Evolutionary conservation across 1,140 invertebrate genomes (phyloP), one percentile per base, ranked within the genome.

Genomic region (Stenopsyche tienmushanensis): DNA sequence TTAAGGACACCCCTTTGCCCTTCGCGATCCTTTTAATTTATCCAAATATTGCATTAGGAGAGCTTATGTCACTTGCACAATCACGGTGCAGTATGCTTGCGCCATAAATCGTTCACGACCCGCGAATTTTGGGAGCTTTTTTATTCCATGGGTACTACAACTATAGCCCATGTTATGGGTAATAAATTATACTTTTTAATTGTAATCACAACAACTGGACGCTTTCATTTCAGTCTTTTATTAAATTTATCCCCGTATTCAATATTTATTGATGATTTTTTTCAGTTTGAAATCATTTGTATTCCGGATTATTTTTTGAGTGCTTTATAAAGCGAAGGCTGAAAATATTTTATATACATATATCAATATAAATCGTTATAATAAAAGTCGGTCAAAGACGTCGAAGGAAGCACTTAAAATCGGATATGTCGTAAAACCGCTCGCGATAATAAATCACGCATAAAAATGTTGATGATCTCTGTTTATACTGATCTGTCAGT

Each of bases 21-120:
- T 41, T 63, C 21, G 47, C 53, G 52, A 65, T 62, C 55, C 65
- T 66, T 64, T 70, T 70, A 70, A 70, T 70, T 70, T 66, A 66
- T 70, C 68, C 68, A 70, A 70, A 70, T 70, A 70, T 70, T 70
- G 68, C 68, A 70, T 70, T 70, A 70, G 62, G 41, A 55, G 60
- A 62, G 64, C 68, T 70, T 70, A 70, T 70, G 68, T 70, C 68
- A 70, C 68, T 70, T 64, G 60, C 68, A 70, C 60, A 62, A 62
- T 53, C 60, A 54, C 49, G 60, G 49, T 42, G 60, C 67, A 50
- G 44, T 26, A 53, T 57, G 67, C 67, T 45, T 26, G 17, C 26
- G 24, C 54, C 53, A 63, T 65, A 69, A 69, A 65, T 69, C 67
- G 57, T 60, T 20, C 20, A 34, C 15, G 54, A 26, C 25, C 54